Evolutionary conservation across 1,140 invertebrate genomes (phyloP).

Genomic region (Drosophila virilis): DNA sequence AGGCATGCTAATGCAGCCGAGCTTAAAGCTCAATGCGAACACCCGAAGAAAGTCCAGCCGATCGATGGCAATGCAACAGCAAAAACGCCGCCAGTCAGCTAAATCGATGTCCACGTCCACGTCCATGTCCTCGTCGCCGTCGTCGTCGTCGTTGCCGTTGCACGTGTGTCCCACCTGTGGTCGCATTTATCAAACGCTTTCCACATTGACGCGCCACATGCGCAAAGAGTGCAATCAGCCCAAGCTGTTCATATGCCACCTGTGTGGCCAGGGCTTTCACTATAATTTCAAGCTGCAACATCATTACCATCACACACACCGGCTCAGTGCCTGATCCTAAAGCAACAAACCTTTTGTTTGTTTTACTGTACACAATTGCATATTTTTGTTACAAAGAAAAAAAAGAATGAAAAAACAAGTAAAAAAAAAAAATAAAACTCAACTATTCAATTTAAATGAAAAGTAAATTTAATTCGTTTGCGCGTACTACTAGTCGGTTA

Average conservation of each 20-base stretch:
- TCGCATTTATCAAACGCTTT: slow-evolving; percentile 85
- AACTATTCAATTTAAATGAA: slow-evolving; percentile 26
- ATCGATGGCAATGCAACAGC: slow-evolving; percentile 35
- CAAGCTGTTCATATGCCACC: slow-evolving; percentile 83
- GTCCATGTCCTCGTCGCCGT: slow-evolving; percentile 6
- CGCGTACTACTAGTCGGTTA: background rate
- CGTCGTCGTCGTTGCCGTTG: slow-evolving; percentile 14
- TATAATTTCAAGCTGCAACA: slow-evolving; percentile 83
- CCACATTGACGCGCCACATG: slow-evolving; percentile 85
- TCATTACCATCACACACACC: slow-evolving; percentile 49
- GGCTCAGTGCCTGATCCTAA: slow-evolving; percentile 30
- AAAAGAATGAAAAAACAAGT: background rate
- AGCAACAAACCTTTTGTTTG: background rate
- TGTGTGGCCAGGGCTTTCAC: slow-evolving; percentile 84
- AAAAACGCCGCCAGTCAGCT: slow-evolving; percentile 28
- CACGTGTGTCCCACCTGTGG: slow-evolving; percentile 85
- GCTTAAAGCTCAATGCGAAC: slow-evolving; percentile 21
- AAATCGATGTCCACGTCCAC: slow-evolving; percentile 1
- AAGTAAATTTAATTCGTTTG: slow-evolving; percentile 24
- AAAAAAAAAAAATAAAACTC: slow-evolving; percentile 11
- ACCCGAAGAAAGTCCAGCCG: slow-evolving; percentile 37
- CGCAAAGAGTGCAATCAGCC: slow-evolving; percentile 85
- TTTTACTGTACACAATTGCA: slow-evolving; percentile 15
- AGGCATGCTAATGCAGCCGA: slow-evolving; percentile 21
- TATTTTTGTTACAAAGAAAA: slow-evolving; percentile 30